Base-by-base conservation (phyloP, 1,140 invertebrate genomes). In the Prorops nasuta region DNA sequence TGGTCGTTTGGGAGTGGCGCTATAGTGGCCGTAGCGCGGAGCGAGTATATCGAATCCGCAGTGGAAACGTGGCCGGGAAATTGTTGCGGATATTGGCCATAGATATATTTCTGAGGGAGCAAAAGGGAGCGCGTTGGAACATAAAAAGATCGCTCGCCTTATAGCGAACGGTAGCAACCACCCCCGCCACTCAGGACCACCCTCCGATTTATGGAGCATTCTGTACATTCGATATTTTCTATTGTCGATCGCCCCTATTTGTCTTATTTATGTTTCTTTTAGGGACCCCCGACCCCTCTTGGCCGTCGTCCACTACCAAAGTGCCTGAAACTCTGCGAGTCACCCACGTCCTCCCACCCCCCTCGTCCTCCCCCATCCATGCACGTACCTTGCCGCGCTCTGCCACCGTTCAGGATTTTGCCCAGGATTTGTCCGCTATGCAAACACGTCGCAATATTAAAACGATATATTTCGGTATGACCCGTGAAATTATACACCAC, bases 181-280 rank as follows among this genome's bases (percentile, higher is more conserved):
- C 42, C 49, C 14, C 36, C 40, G 14, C 40, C 50, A 49, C 45
- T 51, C 43, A 47, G 39, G 45, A 52, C 66, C 46, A 58, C 58
- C 60, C 56, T 58, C 61, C 70, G 67, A 77, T 77, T 76, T 77
- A 77, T 77, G 69, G 66, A 59, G 66, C 70, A 68, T 75, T 74
- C 67, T 70, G 71, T 75, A 70, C 72, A 74, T 74, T 72, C 69
- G 67, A 75, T 76, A 75, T 72, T 75, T 76, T 76, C 73, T 74
- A 77, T 76, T 71, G 71, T 72, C 71, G 67, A 74, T 75, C 66
- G 69, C 61, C 67, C 47, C 72, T 72, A 74, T 76, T 76, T 71
- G 70, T 72, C 71, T 76, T 76, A 74, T 77, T 77, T 76, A 76
- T 76, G 72, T 74, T 74, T 76, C 68, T 74, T 71, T 74, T 72